Base-by-base conservation (phyloP, 1,140 invertebrate species). In the Apis dorsata region DNA sequence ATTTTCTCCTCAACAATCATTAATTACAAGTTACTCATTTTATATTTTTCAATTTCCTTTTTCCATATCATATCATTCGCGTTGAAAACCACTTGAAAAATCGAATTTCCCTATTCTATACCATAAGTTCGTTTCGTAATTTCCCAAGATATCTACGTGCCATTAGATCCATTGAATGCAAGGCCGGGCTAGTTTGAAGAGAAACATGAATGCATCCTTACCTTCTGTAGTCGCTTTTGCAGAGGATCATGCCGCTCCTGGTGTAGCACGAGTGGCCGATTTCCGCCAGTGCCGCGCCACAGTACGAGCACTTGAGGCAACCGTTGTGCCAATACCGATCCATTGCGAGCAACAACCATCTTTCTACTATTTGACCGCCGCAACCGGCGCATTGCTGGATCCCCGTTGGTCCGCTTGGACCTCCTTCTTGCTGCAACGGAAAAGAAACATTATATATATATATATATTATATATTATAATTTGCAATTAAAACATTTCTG, bases 311-410 rank as follows among this genome's bases (percentile, higher is more conserved):
- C 94, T 99, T 99, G 88, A 99, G 95, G 94, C 98, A 99, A 85
- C 96, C 96, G 94, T 97, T 96, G 95, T 99, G 98, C 98, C 98
- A 99, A 94, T 98, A 98, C 91, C 97, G 95, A 94, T 99, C 98
- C 91, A 98, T 94, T 71, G 97, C 98, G 93, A 97, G 96, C 79
- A 98, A 95, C 83, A 98, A 95, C 95, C 96, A 98, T 92, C 97
- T 95, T 95, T 98, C 98, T 87, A 97, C 95, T 93, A 98, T 98
- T 94, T 97, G 97, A 88, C 96, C 96, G 94, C 84, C 95, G 94
- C 93, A 96, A 94, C 85, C 95, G 94, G 88, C 94, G 93, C 92
- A 96, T 94, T 89, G 90, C 85, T 93, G 92, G 87, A 88, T 95
- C 89, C 86, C 91, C 76, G 90, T 90, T 78, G 90, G 86, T 86